A percentile compares a stretch with the other conserved stretches of the same genome.
phyloP scores from a whole-genome alignment of 2,888 invertebrate genomes.

The Frankliniella intonsa region DNA sequence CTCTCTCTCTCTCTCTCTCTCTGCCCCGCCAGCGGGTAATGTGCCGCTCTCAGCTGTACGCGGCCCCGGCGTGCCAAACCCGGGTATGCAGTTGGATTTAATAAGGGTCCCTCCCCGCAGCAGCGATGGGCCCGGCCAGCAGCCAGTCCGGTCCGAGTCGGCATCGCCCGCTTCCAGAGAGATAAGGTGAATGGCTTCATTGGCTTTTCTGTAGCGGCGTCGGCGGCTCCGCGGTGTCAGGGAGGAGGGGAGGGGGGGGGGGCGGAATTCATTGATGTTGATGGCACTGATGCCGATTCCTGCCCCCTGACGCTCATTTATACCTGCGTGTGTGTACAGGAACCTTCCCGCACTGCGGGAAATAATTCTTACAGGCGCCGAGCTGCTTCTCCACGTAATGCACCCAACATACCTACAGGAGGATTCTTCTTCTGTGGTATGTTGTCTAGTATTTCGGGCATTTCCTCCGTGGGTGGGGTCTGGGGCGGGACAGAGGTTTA shows the following conservation, averaged over 20 bases:
- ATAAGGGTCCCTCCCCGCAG: not conserved
- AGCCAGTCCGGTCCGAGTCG: not conserved
- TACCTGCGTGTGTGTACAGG: too few relatives aligned
- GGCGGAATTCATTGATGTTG: too few relatives aligned
- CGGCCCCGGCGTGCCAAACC: not conserved
- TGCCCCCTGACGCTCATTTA: too few relatives aligned
- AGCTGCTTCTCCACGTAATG: too few relatives aligned
- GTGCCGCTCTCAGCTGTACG: too few relatives aligned
- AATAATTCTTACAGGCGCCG: too few relatives aligned
- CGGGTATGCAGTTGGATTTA: not conserved
- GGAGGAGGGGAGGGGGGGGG: not conserved
- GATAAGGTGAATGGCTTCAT: slow-evolving; percentile 2
- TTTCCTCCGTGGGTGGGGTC: not conserved
- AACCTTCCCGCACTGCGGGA: too few relatives aligned
- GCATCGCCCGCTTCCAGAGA: not conserved
- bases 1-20: not conserved
- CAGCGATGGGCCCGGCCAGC: not conserved
- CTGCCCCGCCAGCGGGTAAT: not conserved
- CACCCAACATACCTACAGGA: too few relatives aligned
- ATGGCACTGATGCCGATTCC: too few relatives aligned
- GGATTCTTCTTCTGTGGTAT: too few relatives aligned
- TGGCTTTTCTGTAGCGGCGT: not conserved
- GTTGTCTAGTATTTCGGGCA: not conserved
- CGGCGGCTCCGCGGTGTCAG: not conserved
- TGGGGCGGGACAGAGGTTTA: too few relatives aligned